Evolutionary conservation across 2,888 invertebrate species (phyloP).

Genomic region (Scaeva pyrastri): DNA sequence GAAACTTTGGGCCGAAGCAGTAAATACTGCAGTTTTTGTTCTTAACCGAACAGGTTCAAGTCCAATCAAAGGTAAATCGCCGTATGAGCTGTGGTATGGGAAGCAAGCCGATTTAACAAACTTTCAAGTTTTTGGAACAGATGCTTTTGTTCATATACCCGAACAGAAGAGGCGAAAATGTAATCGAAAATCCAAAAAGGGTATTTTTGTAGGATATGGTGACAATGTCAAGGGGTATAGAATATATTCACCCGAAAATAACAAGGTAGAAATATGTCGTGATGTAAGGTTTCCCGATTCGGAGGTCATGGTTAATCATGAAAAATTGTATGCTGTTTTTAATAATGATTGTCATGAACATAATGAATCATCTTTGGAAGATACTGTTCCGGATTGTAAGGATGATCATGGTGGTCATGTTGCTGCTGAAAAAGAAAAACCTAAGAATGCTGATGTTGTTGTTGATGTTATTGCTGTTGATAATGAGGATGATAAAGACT

Average conservation of each 20-base stretch:
- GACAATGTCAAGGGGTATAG: conserved; percentile 74
- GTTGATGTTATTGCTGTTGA: background rate
- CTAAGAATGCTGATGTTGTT: background rate
- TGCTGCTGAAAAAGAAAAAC: conserved; percentile 14
- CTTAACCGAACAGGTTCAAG: conserved; percentile 79
- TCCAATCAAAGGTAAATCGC: conserved; percentile 75
- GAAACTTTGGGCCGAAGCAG: conserved; percentile 81
- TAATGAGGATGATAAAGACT: background rate
- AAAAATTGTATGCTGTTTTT: conserved; percentile 19
- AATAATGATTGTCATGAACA: conserved; percentile 5
- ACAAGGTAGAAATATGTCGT: conserved; percentile 55
- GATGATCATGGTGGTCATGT: conserved; percentile 8
- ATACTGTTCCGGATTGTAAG: background rate
- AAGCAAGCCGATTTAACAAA: conserved; percentile 46
- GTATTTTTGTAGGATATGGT: conserved; percentile 78
- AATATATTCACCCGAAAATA: conserved; percentile 62
- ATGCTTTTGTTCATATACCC: conserved; percentile 78
- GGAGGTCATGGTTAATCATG: background rate
- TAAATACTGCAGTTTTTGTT: conserved; percentile 79
- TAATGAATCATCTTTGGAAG: background rate
- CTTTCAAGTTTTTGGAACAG: conserved; percentile 80
- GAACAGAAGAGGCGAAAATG: conserved; percentile 78
- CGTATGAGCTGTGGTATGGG: conserved; percentile 77
- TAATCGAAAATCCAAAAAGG: conserved; percentile 78
- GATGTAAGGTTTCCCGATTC: conserved; percentile 54